Evolutionary conservation across 1,140 invertebrate genomes (phyloP).

Genomic region (Oppia nitens): DNA sequence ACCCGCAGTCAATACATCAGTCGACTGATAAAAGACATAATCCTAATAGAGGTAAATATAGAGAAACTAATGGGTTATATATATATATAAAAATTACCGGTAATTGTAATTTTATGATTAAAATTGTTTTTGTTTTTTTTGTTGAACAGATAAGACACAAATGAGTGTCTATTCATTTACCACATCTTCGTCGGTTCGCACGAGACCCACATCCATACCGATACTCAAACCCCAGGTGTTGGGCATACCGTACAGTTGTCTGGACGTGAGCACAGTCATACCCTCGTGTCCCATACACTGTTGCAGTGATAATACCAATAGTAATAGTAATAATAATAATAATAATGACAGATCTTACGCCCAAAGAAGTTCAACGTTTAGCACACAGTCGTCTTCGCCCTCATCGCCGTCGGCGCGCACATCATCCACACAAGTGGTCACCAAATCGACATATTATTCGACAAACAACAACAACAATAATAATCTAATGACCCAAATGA

Average conservation of each 20-base stretch:
- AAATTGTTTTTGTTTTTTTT: no score
- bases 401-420: not conserved
- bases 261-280: not conserved
- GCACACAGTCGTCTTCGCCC: not conserved
- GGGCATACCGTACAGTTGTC: slow-evolving; percentile 14
- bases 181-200: not conserved
- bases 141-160: not conserved
- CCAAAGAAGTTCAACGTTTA: not conserved
- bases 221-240: slow-evolving; percentile 18
- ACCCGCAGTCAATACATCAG: not conserved
- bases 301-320: slow-evolving; percentile 9
- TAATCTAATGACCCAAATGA: not conserved
- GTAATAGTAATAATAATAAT: not conserved
- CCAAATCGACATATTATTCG: not conserved
- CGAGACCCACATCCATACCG: slow-evolving; percentile 16
- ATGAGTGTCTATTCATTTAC: not conserved
- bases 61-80: no score
- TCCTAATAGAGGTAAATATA: not conserved
- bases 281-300: slow-evolving; percentile 14
- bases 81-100: no score
- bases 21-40: not conserved
- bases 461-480: not conserved
- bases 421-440: not conserved
- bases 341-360: not conserved
- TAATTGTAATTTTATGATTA: no score